Base-by-base conservation (phyloP, 2,888 invertebrate species). In the Steromphala cineraria region DNA sequence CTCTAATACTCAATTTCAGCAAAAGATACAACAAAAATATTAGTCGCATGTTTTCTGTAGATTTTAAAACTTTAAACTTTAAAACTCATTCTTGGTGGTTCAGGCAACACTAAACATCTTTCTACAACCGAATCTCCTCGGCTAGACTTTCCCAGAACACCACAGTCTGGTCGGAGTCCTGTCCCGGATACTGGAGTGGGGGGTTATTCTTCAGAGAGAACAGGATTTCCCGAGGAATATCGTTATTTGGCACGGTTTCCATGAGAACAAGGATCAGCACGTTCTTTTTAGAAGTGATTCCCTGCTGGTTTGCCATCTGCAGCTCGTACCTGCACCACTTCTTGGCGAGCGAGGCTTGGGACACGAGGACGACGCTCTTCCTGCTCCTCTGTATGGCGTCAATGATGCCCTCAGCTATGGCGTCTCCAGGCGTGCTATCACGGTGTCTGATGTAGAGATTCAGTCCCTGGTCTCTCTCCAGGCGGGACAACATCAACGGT, bases 271-370 rank as follows among this genome's bases (percentile, higher is more conserved):
- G 15, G 10, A 87, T 79, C 0, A 87, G 53, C 40, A 82, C 15
- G 10, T 80, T 79, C 40, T 83, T 78, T n/a, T 81, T 77, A 2
- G 79, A 75, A n/a, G 80, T 78, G 0, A 83, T 46, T 1, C 81
- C 74, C 75, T 87, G 85, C 67, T 82, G 56, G 17, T 56, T 55
- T 15, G 84, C 85, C 83, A 85, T 85, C 75, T 86, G 81, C 53
- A 84, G 75, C 78, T 86, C 85, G 75, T 85, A 85, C 76, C 81
- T 81, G 53, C 84, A 85, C 86, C 84, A 85, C 7, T 52, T 80
- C 19, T 82, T 83, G 8, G 71, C 77, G 36, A 86, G 31, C 46
- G 81, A 86, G 0, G 74, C 67, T 13, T 75, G 74, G 76, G 81
- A 75, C 5, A 86, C 28, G 0, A 86, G 74, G 10, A 85, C 78